Percentiles rank a stretch among this genome's conserved stretches.
phyloP scores from a whole-genome alignment of 2,888 invertebrate genomes.

The Mactromeris polynyma region DNA sequence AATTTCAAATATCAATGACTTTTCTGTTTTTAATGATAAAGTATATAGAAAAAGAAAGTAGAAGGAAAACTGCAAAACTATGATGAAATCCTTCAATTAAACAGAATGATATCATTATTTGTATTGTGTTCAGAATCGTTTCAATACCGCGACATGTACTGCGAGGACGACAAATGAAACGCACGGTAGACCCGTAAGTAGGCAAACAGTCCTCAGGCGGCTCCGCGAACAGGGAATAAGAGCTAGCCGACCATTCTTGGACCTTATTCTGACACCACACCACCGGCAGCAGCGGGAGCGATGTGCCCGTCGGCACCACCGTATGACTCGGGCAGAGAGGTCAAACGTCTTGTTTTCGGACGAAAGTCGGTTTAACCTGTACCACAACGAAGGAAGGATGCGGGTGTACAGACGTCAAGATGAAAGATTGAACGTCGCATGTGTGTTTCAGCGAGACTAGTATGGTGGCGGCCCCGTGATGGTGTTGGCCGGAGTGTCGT shows the following conservation, averaged over 20 bases:
- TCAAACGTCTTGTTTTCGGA: constrained; percentile 15
- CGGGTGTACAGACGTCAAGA: constrained; percentile 29
- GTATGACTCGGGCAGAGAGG: constrained; percentile 7
- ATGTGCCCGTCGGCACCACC: constrained; percentile 11
- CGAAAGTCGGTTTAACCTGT: constrained; percentile 30
- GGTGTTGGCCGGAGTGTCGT: constrained; percentile 7
- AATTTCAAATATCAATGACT: too few species aligned
- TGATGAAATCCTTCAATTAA: too few species aligned
- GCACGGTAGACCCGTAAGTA: too few species aligned
- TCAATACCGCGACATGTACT: too few species aligned
- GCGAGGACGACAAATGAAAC: too few species aligned
- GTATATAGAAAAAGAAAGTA: too few species aligned
- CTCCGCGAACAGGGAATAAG: too few species aligned
- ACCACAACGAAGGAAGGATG: constrained; percentile 36
- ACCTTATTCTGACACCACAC: neutral
- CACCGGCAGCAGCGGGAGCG: neutral
- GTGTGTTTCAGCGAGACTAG: constrained; percentile 21
- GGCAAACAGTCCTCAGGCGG: too few species aligned
- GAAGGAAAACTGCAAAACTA: too few species aligned
- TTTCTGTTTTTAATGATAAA: too few species aligned
- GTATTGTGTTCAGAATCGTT: too few species aligned
- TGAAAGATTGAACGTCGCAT: constrained; percentile 13
- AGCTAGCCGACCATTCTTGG: neutral
- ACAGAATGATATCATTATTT: too few species aligned
- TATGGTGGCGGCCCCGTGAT: constrained; percentile 29